Base-by-base conservation (phyloP, 2,888 invertebrate species). In the Lysandra coridon region DNA sequence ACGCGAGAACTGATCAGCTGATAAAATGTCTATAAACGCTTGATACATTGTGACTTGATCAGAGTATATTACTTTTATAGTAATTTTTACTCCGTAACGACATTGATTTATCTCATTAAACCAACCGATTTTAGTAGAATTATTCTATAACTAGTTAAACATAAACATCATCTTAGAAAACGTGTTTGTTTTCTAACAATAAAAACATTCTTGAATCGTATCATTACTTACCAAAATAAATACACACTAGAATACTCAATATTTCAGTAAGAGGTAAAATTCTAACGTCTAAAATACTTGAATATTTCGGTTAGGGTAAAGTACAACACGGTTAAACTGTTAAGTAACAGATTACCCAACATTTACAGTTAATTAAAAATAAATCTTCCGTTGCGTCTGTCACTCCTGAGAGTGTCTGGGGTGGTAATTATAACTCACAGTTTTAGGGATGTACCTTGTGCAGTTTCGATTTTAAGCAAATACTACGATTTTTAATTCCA, bases 341-440 rank as follows among this genome's bases (percentile, higher is more conserved):
- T 69, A 37, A 69, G 69, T 69, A 69, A 69, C 33, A 37, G 33
- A 69, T 69, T 33, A 69, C 69, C 64, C 17, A 14, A 69, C 69
- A 69, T 69, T 69, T 69, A 69, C 69, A 69, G 69, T 37, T 69
- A 37, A 69, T 69, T 69, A 69, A 69, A 69, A 69, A 69, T 69
- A 69, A 69, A 69, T 69, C 69, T 69, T 33, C 69, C 69, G 6
- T 17, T 37, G 69, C 69, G 69, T 69, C 69, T 69, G 69, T 69
- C 69, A 69, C 69, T 69, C 69, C 69, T 33, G 10, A 3, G 64
- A 14, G 69, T 37, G 69, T 33, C 33, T 69, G 69, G 17, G 33
- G 69, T 69, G 69, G 69, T 69, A 69, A 69, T 69, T 14, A 69
- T 69, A 69, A 37, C 69, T 37, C 37, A 69, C 69, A 69, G 33